These are phyloP conservation scores for Frankliniella intonsa DNA, from an alignment of 2,888 invertebrate species.

Conservation along the genomic window DNA sequence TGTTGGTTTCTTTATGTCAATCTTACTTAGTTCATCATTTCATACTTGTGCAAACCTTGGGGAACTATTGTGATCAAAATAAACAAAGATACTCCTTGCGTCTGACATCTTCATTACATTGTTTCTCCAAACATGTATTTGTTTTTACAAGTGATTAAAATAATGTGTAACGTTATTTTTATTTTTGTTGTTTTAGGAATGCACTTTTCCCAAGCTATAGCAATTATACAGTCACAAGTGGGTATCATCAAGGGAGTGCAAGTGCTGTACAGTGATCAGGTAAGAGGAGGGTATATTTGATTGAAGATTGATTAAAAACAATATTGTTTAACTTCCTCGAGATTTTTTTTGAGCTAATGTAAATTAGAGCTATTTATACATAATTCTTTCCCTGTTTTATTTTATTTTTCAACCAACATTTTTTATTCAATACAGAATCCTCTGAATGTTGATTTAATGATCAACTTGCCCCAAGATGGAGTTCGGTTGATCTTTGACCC, in stretches of 20 bases:
- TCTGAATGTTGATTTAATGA: conserved; percentile 88
- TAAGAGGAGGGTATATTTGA: conserved; percentile 48
- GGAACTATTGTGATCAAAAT: neutral
- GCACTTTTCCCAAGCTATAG: conserved; percentile 97
- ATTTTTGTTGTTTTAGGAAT: conserved; percentile 66
- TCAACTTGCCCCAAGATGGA: conserved; percentile 95
- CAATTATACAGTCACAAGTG: conserved; percentile 94
- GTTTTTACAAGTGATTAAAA: conserved; percentile 39
- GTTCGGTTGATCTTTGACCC: conserved; percentile 96
- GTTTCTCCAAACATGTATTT: conserved; percentile 40
- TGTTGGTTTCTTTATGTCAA: conserved; percentile 12
- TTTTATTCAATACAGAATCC: conserved; percentile 65
- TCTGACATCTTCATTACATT: conserved; percentile 34
- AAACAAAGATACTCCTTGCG: neutral
- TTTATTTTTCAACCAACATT: conserved; percentile 31
- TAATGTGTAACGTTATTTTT: conserved; percentile 33
- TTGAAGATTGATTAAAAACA: neutral
- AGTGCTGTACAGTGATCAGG: conserved; percentile 93
- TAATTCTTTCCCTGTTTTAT: neutral
- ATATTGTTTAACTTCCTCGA: neutral
- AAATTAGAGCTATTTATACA: neutral
- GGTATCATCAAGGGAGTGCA: conserved; percentile 92
- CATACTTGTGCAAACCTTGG: neutral
- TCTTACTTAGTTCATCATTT: neutral
- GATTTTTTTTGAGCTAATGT: neutral